Conservation (phyloP, 1,140 invertebrate species). For the Calliopsis andreniformis region DNA sequence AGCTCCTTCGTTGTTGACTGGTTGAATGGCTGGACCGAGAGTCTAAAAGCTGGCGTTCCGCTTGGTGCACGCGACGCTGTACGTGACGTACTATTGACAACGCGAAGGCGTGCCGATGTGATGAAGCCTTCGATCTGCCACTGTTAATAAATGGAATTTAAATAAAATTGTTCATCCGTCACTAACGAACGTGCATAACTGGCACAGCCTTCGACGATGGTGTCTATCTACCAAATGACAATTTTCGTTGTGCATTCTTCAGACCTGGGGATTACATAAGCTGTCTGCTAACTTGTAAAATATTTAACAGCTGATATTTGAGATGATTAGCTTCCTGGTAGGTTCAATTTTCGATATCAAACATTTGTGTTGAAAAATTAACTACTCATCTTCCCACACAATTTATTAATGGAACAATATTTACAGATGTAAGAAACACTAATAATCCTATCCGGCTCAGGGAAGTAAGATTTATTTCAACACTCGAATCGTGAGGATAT, state of each 20-base stretch:
- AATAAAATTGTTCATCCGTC: constrained; percentile 43
- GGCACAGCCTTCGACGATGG: not conserved
- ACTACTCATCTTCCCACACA: too few species aligned
- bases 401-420: too few species aligned
- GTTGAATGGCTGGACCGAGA: not conserved
- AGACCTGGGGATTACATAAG: not conserved
- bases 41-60: constrained; percentile 13
- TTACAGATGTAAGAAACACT: too few species aligned
- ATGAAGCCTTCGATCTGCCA: not conserved
- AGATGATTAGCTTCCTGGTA: not conserved
- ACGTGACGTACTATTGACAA: constrained; percentile 33
- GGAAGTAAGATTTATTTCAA: not conserved
- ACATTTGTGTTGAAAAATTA: too few species aligned
- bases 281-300: not conserved
- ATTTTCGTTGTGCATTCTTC: not conserved
- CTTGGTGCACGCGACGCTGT: not conserved
- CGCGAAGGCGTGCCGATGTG: constrained; percentile 34
- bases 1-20: not conserved
- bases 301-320: not conserved
- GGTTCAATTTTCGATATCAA: too few species aligned
- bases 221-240: not conserved
- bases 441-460: too few species aligned
- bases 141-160: constrained; percentile 46
- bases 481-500: too few species aligned
- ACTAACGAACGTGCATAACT: constrained; percentile 47